Conservation (phyloP, 1,140 invertebrate species). For the Wasmannia auropunctata region DNA sequence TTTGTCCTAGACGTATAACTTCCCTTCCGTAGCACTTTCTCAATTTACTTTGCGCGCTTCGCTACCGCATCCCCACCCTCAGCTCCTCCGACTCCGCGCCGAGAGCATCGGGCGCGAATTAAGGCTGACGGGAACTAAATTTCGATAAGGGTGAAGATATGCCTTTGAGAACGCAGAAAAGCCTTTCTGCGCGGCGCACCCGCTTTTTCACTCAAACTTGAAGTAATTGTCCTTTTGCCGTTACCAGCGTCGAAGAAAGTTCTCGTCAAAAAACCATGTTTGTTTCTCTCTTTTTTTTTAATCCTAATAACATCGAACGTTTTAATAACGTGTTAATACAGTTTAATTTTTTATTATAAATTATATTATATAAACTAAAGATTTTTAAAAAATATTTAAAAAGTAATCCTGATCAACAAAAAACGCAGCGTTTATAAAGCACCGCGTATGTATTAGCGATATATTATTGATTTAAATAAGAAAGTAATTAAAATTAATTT, state of each 20-base stretch:
- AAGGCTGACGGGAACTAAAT: neutral
- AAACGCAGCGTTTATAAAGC: neutral
- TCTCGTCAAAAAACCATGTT: neutral
- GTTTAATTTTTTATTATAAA: conserved; percentile 9
- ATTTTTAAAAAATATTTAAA: neutral
- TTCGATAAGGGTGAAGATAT: neutral
- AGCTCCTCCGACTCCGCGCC: neutral
- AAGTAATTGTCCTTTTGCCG: neutral
- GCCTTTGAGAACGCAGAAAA: neutral
- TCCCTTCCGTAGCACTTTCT: neutral
- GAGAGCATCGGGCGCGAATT: neutral
- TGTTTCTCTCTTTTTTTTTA: neutral
- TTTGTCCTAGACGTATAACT: conserved; percentile 45
- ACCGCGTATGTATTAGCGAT: neutral
- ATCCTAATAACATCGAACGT: neutral
- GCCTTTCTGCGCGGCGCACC: too few relatives aligned
- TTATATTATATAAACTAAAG: neutral
- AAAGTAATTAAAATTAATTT: neutral
- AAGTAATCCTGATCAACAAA: neutral
- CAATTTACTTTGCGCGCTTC: conserved; percentile 26
- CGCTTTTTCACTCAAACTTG: neutral
- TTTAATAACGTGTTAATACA: neutral
- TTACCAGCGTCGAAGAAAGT: neutral
- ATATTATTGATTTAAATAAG: neutral
- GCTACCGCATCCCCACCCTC: neutral